Conservation (phyloP, 2,113 vertebrate species). For the Oophaga pumilio region DNA sequence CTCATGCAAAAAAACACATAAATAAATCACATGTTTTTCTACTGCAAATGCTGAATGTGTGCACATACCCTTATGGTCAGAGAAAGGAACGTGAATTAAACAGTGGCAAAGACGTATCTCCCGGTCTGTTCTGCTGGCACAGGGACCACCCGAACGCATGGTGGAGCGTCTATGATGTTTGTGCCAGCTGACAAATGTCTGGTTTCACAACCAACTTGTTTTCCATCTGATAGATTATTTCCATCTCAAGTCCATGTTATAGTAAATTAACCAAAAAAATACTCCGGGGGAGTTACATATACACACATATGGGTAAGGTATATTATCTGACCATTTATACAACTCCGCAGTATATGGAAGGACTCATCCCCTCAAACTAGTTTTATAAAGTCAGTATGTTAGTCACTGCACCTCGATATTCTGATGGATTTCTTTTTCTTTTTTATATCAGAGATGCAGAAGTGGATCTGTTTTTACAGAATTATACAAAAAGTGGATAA, state of each 20-base stretch:
- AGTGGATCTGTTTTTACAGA: background rate
- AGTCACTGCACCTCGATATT: background rate
- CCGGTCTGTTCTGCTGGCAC: too few relatives aligned
- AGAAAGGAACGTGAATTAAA: too few relatives aligned
- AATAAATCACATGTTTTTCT: too few relatives aligned
- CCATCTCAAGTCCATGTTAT: background rate
- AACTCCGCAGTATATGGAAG: too few relatives aligned
- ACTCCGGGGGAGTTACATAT: background rate
- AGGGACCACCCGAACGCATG: too few relatives aligned
- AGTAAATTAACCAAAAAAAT: too few relatives aligned
- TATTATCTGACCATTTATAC: background rate
- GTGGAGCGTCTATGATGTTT: too few relatives aligned
- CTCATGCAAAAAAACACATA: too few relatives aligned
- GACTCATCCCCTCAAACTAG: background rate
- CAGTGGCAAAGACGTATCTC: too few relatives aligned
- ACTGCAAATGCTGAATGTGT: too few relatives aligned
- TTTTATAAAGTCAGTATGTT: background rate
- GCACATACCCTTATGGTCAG: too few relatives aligned
- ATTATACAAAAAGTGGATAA: background rate
- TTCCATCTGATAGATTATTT: background rate
- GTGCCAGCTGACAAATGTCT: background rate
- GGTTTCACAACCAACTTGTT: background rate
- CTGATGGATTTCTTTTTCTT: background rate
- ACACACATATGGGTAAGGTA: background rate
- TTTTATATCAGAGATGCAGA: background rate